Evolutionary conservation across 2,113 vertebrate species (phyloP).

Genomic region (Etia nguti): DNA sequence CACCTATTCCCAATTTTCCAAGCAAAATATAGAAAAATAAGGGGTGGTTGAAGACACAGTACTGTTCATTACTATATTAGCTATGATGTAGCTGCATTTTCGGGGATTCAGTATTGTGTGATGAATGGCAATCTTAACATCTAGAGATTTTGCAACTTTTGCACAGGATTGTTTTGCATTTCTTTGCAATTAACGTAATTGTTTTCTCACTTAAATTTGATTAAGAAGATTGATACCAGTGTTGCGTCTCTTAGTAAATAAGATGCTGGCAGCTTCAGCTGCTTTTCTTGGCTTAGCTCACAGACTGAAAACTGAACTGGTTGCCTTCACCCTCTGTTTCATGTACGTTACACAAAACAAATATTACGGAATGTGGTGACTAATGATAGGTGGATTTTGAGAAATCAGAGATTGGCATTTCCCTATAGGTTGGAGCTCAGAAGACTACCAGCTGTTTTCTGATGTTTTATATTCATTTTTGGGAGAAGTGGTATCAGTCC

Average conservation of each 20-base stretch:
- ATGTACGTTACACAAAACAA: not conserved
- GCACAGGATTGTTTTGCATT: not conserved
- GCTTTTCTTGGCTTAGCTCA: not conserved
- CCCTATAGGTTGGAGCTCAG: not conserved
- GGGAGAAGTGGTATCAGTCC: not conserved
- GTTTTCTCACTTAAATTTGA: not conserved
- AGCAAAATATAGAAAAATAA: not conserved
- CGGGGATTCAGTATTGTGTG: accelerated
- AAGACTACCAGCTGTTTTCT: not conserved
- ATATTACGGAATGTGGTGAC: accelerated
- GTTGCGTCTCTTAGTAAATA: not conserved
- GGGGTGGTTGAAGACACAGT: not conserved
- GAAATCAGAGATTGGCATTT: not conserved
- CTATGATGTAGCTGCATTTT: not conserved
- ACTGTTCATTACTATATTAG: not conserved
- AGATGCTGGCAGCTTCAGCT: not conserved
- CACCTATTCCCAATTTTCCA: not conserved
- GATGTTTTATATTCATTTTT: accelerated
- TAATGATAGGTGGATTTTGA: not conserved
- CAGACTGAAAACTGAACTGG: not conserved
- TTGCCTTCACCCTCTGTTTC: not conserved
- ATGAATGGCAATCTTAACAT: not conserved
- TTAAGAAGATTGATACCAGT: not conserved
- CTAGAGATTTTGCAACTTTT: not conserved
- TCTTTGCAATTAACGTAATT: not conserved